Conservation (phyloP, 2,888 invertebrate genomes). For the Scotopteryx bipunctaria region DNA sequence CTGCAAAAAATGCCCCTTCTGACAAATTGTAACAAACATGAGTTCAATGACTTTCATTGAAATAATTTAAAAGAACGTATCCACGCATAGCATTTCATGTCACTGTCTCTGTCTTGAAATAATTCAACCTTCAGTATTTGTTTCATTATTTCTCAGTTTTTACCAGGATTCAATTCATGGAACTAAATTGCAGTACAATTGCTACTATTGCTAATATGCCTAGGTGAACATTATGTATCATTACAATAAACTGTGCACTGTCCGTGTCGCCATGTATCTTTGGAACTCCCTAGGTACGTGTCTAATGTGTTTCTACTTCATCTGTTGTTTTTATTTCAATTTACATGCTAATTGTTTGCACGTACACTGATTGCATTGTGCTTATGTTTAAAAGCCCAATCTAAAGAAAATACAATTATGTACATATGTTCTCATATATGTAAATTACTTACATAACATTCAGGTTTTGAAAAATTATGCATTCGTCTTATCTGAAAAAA, state of each 20-base stretch:
- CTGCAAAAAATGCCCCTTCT: conserved; percentile 44
- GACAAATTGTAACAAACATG: conserved; percentile 12
- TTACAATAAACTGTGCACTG: conserved; percentile 47
- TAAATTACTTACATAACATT: too few relatives aligned
- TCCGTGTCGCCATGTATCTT: conserved; percentile 41
- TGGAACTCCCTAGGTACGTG: conserved; percentile 26
- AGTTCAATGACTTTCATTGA: neutral
- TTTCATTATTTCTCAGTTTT: conserved; percentile 31
- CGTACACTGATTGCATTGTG: neutral
- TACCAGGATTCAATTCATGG: conserved; percentile 18
- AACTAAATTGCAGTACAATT: conserved; percentile 25
- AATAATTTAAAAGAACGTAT: neutral
- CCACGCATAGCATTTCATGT: neutral
- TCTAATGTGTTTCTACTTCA: conserved; percentile 26
- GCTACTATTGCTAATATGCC: conserved; percentile 16
- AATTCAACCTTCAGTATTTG: neutral
- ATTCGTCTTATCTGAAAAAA: neutral
- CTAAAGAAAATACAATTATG: neutral
- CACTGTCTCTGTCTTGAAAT: neutral
- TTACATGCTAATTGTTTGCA: conserved; percentile 11
- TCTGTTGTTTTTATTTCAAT: conserved; percentile 22
- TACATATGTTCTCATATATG: neutral
- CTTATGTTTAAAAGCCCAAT: neutral
- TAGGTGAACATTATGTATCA: conserved; percentile 43
- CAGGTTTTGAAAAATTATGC: too few relatives aligned